A percentile compares a stretch with the other conserved stretches of the same genome.
Conservation (phyloP, 1,140 invertebrate species). For the Luehdorfia chinensis region DNA sequence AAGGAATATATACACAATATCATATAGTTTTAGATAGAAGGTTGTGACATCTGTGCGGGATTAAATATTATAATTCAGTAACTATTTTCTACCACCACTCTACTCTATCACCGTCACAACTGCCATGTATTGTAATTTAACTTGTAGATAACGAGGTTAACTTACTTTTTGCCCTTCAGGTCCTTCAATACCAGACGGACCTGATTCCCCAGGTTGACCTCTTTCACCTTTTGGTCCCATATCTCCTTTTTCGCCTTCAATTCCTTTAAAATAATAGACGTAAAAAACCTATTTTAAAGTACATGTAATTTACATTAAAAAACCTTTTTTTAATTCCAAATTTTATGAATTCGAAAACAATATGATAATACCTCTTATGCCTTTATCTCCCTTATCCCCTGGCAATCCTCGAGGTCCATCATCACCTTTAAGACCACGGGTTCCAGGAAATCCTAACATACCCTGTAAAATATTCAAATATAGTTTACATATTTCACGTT, state of each 20-base stretch:
- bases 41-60: too few species aligned
- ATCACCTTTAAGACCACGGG: conserved; percentile 86
- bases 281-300: too few species aligned
- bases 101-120: too few species aligned
- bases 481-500: too few species aligned
- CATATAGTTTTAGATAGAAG: too few species aligned
- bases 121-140: too few species aligned
- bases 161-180: conserved; percentile 89
- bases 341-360: neutral
- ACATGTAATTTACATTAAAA: too few species aligned
- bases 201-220: conserved; percentile 82
- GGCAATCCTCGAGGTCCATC: conserved; percentile 83
- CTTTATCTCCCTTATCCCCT: conserved; percentile 79
- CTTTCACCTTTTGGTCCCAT: conserved; percentile 85
- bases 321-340: too few species aligned
- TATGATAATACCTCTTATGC: conserved; percentile 52
- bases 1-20: too few species aligned
- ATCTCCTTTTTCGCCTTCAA: conserved; percentile 88
- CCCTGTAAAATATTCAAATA: conserved; percentile 78
- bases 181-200: conserved; percentile 86
- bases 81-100: too few species aligned
- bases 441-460: conserved; percentile 85
- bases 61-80: too few species aligned
- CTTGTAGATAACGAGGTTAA: too few species aligned
- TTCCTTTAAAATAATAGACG: conserved; percentile 63